Percentiles rank a stretch among this genome's conserved stretches.
Evolutionary conservation across 2,888 invertebrate genomes (phyloP).

Genomic region (Therioaphis trifolii): DNA sequence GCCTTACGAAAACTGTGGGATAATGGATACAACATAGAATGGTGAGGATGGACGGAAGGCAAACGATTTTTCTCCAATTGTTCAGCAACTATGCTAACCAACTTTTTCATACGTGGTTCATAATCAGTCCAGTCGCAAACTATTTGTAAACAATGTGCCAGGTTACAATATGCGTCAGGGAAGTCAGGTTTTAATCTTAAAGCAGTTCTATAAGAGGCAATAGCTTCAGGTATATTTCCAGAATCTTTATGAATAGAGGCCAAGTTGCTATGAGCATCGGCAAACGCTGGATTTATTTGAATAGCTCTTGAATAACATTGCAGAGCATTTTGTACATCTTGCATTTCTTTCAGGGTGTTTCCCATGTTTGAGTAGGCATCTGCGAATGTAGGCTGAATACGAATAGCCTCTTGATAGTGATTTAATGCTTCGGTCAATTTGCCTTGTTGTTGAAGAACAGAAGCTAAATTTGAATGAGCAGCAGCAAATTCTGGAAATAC

Average conservation of each 20-base stretch:
- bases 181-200: conserved; percentile 96
- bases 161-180: conserved; percentile 98
- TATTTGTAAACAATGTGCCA: conserved; percentile 97
- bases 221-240: conserved; percentile 96
- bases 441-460: conserved; percentile 96
- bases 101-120: conserved; percentile 90
- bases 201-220: conserved; percentile 93
- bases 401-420: conserved; percentile 98
- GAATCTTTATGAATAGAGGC: conserved; percentile 99
- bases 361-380: conserved; percentile 99
- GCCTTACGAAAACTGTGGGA: conserved; percentile 92
- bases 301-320: conserved; percentile 97
- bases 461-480: conserved; percentile 97
- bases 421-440: conserved; percentile 94
- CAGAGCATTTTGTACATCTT: conserved; percentile 93
- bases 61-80: conserved; percentile 93
- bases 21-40: conserved; percentile 98
- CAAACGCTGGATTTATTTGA: conserved; percentile 97
- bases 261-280: conserved; percentile 98
- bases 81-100: conserved; percentile 92
- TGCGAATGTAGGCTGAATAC: conserved; percentile 97
- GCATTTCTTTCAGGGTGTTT: conserved; percentile 97
- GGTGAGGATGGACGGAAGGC: conserved; percentile 99
- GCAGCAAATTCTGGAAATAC: conserved; percentile 99
- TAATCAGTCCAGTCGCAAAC: conserved; percentile 99